Evolutionary conservation across 2,888 invertebrate genomes (phyloP).

Genomic region (Cryptocephalus primarius): DNA sequence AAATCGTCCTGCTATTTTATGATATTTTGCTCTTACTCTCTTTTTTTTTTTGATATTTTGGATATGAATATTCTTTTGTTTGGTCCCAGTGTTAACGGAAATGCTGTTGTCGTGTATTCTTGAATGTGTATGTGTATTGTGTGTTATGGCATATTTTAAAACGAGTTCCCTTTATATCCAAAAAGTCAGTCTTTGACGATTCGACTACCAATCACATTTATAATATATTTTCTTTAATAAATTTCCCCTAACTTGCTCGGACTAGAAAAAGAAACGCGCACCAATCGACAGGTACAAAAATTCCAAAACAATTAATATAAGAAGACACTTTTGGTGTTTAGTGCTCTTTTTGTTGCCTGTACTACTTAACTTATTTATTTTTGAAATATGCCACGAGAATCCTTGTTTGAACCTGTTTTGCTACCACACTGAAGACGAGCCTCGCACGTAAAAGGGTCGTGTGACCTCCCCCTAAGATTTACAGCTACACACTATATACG

Average conservation of each 20-base stretch:
- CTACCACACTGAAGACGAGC: constrained; percentile 38
- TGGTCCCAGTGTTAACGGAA: constrained; percentile 35
- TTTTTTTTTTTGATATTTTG: constrained; percentile 29
- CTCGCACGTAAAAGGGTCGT: constrained; percentile 4
- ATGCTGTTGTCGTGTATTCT: constrained; percentile 9
- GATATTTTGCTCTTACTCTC: too few species aligned
- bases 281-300: constrained; percentile 20
- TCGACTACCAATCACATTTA: constrained; percentile 31
- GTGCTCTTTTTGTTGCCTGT: constrained; percentile 4
- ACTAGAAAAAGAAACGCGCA: constrained; percentile 12
- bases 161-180: constrained; percentile 13
- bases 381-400: constrained; percentile 33
- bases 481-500: constrained; percentile 26
- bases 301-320: constrained; percentile 18
- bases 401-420: constrained; percentile 34
- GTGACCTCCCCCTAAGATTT: constrained; percentile 18
- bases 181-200: constrained; percentile 33
- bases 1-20: too few species aligned
- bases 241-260: constrained; percentile 17
- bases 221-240: constrained; percentile 10
- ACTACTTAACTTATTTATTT: constrained; percentile 3
- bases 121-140: constrained; percentile 8
- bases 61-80: constrained; percentile 35
- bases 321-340: constrained; percentile 37
- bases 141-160: constrained; percentile 32